A percentile compares a stretch with the other conserved stretches of the same genome.
These are phyloP conservation scores for Drosophila parthenogenetica DNA, from an alignment of 2,888 invertebrate genomes.

Conservation along the genomic window DNA sequence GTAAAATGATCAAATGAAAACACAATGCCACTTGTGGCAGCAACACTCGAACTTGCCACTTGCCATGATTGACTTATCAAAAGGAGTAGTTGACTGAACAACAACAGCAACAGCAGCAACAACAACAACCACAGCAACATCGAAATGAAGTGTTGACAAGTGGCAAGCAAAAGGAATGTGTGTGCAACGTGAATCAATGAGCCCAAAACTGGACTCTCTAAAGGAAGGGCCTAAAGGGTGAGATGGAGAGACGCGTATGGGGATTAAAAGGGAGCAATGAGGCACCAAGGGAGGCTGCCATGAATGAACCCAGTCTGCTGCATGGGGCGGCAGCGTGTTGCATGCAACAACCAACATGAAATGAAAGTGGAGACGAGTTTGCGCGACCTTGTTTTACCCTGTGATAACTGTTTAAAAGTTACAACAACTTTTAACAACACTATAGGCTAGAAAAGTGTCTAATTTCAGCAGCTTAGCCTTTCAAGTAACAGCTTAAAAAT, in stretches of 20 bases:
- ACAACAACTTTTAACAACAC: too few species aligned
- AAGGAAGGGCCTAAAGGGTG: background rate
- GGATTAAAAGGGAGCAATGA: too few species aligned
- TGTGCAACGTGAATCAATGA: slow-evolving; percentile 79
- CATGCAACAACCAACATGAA: slow-evolving; percentile 64
- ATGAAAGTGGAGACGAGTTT: too few species aligned
- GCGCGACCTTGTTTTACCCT: too few species aligned
- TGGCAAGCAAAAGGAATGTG: slow-evolving; percentile 79
- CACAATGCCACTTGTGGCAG: slow-evolving; percentile 31
- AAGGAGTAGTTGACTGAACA: slow-evolving; percentile 67
- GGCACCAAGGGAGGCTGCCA: slow-evolving; percentile 57
- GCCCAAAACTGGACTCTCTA: slow-evolving; percentile 52
- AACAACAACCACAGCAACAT: slow-evolving; percentile 42
- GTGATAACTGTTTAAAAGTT: too few species aligned
- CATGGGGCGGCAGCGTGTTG: slow-evolving; percentile 62
- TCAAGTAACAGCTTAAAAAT: too few species aligned
- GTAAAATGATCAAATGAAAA: slow-evolving; percentile 28
- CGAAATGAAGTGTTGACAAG: slow-evolving; percentile 76
- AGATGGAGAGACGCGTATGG: background rate
- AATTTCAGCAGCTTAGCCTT: too few species aligned
- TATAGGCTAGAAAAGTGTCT: too few species aligned
- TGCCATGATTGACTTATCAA: slow-evolving; percentile 80
- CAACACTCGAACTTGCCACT: slow-evolving; percentile 78
- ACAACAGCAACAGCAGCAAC: slow-evolving; percentile 40
- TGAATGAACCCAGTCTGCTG: slow-evolving; percentile 37